Conservation (phyloP, 2,888 invertebrate species). For the Synanthedon myopaeformis region DNA sequence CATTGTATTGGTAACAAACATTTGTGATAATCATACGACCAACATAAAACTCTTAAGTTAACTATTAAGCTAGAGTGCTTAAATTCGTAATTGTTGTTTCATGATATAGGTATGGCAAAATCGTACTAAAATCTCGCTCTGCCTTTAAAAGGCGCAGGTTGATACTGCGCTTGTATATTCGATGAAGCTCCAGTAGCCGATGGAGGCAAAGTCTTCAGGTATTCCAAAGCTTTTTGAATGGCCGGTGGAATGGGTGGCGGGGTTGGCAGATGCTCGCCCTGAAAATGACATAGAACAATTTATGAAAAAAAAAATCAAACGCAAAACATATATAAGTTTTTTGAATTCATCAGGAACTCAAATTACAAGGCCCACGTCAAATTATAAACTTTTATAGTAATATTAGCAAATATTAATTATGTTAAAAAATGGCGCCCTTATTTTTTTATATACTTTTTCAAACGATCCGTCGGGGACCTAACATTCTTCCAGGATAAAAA, state of each 20-base stretch:
- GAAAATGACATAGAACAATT: constrained; percentile 12
- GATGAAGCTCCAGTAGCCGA: constrained; percentile 43
- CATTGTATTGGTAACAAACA: too few relatives aligned
- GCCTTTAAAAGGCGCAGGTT: constrained; percentile 29
- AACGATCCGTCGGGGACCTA: too few relatives aligned
- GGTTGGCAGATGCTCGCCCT: constrained; percentile 82
- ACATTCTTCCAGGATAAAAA: too few relatives aligned
- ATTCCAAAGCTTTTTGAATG: constrained; percentile 76
- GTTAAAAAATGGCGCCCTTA: too few relatives aligned
- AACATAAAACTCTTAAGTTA: too few relatives aligned
- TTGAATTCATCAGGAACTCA: not conserved
- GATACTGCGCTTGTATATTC: constrained; percentile 41
- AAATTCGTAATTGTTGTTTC: too few relatives aligned
- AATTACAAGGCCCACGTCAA: constrained; percentile 3
- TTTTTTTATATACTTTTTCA: too few relatives aligned
- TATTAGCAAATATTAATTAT: too few relatives aligned
- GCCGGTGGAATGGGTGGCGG: constrained; percentile 85
- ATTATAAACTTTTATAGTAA: not conserved
- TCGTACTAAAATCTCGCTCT: not conserved
- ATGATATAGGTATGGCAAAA: too few relatives aligned
- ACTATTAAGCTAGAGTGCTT: too few relatives aligned
- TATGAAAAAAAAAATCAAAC: not conserved
- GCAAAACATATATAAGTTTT: not conserved
- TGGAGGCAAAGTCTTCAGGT: constrained; percentile 68
- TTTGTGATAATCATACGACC: too few relatives aligned